Base-by-base conservation (phyloP, 2,113 vertebrate genomes). In the Neodon shergylaensis region DNA sequence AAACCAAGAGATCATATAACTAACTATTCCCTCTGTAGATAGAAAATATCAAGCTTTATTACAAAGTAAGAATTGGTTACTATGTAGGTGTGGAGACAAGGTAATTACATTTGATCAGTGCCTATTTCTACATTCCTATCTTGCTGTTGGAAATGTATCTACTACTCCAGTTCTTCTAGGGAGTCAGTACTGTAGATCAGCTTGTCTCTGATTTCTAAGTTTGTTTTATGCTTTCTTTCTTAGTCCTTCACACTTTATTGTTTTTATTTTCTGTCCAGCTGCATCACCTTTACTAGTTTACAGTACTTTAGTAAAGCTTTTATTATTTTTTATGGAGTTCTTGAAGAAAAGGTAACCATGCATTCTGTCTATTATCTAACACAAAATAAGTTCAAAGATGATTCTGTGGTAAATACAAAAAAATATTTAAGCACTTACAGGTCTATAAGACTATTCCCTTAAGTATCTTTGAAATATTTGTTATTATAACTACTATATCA, bases 341-440 rank as follows among this genome's bases (percentile, higher is more conserved):
- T 86, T 49, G 22, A 91, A 91, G 82, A 28, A 92, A 95, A 93
- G 73, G 39, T 77, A 82, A 66, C 63, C 47, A 72, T 61, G 16
- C 3, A 73, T 86, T 93, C 17, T 66, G 24, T 70, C 2, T 13
- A 44, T 44, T 66, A 24, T 39, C 65, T 86, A 87, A 77, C 1
- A 49, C 44, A 90, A 73, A 66, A 63, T 49, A 72, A 7, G 10
- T 26, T 94, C 63, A 81, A 84, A 78, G 76, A 13, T 24, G 42
- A 7, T 54, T 39, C 31, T 72, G 13, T 65, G n/a, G 74, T 68
- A 81, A 83, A 77, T 82, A 58, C 7, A 63, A 85, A 85, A 14
- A n/a, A 42, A 31, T 12, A 76, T 28, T 39, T 22, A 39, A 82
- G n/a, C 52, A n/a, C 22, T 85, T 79, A 17, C 49, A 24, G 12